phyloP scores from a whole-genome alignment of 2,113 vertebrate genomes.

The Upupa epops region DNA sequence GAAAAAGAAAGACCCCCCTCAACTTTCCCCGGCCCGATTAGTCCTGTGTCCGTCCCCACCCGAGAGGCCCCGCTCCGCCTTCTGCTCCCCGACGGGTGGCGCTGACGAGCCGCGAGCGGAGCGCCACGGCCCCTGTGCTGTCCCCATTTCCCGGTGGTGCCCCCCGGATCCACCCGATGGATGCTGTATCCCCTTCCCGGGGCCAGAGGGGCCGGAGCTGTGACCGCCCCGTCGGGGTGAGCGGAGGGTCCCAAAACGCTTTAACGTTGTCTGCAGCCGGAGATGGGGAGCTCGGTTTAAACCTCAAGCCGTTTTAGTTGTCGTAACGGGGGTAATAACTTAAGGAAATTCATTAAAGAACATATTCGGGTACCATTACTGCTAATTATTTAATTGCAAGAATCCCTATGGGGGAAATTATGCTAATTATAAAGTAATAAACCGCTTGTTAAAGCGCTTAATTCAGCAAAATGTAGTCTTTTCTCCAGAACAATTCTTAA shows the following conservation, averaged over 20 bases:
- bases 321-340: constrained; percentile 19
- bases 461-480: constrained; percentile 71
- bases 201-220: neutral
- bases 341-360: constrained; percentile 65
- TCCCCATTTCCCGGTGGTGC: too few relatives aligned
- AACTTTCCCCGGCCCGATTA: neutral
- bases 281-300: neutral
- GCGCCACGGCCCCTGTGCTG: neutral
- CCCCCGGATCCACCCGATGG: too few relatives aligned
- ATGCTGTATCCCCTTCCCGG: too few relatives aligned
- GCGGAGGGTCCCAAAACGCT: neutral
- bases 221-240: neutral
- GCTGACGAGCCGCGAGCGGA: constrained; percentile 84
- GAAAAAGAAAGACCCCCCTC: neutral
- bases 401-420: constrained; percentile 71
- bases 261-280: accelerated
- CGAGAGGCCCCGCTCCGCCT: neutral
- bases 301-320: neutral
- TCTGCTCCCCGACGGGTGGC: constrained; percentile 76
- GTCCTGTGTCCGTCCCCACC: neutral
- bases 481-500: neutral
- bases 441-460: constrained; percentile 68
- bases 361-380: constrained; percentile 71
- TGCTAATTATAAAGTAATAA: constrained; percentile 79
- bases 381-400: constrained; percentile 82